phyloP scores from a whole-genome alignment of 2,888 invertebrate genomes.

The Meganola albula region DNA sequence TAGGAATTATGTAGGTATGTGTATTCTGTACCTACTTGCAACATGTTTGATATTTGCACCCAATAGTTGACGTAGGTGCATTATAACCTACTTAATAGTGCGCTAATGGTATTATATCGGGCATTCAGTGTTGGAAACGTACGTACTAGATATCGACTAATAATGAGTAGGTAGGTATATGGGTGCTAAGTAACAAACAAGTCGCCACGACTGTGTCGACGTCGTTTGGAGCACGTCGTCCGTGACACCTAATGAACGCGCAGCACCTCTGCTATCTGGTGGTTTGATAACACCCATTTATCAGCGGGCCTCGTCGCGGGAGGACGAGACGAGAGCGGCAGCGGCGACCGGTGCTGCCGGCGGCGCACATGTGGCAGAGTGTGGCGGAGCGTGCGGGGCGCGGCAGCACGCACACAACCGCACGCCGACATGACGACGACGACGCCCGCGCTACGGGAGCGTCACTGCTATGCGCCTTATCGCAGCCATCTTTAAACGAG shows the following conservation, averaged over 20 bases:
- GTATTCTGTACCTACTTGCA: too few relatives aligned
- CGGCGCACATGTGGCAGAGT: constrained; percentile 43
- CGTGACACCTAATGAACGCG: constrained; percentile 71
- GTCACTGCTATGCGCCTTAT: constrained; percentile 74
- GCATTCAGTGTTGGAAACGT: constrained; percentile 39
- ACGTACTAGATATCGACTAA: constrained; percentile 45
- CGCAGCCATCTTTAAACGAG: constrained; percentile 75
- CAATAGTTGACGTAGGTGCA: too few relatives aligned
- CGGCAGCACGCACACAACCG: constrained; percentile 61
- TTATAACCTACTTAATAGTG: constrained; percentile 16
- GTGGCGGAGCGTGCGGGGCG: constrained; percentile 57
- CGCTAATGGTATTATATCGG: constrained; percentile 28
- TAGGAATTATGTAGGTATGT: too few relatives aligned
- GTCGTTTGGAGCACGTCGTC: constrained; percentile 52
- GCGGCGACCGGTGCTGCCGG: too few relatives aligned
- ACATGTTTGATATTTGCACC: too few relatives aligned
- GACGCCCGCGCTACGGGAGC: constrained; percentile 69
- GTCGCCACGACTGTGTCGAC: constrained; percentile 44
- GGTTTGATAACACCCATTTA: constrained; percentile 67
- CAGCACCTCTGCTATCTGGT: constrained; percentile 76
- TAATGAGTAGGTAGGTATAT: constrained; percentile 47
- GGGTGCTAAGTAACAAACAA: constrained; percentile 53
- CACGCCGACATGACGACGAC: constrained; percentile 62
- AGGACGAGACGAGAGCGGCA: constrained; percentile 48
- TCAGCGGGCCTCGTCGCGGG: constrained; percentile 63